Conservation (phyloP, 2,888 invertebrate genomes). For the Cremastinae sp. region DNA sequence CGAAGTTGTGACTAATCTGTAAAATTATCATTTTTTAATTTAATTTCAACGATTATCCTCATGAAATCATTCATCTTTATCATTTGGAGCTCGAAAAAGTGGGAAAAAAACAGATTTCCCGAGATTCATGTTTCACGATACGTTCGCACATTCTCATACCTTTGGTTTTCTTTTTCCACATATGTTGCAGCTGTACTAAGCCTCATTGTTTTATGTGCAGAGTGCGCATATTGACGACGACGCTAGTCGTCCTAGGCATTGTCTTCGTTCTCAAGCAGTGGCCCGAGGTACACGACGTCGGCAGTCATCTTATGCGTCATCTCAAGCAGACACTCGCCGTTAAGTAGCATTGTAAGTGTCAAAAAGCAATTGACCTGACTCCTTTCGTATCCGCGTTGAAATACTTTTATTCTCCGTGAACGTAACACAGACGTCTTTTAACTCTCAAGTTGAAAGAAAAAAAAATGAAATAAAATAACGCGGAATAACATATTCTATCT, state of each 20-base stretch:
- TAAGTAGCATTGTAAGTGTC: conserved; percentile 82
- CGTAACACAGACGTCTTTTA: background rate
- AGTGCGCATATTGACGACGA: conserved; percentile 92
- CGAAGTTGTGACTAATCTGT: background rate
- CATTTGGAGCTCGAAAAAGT: conserved; percentile 45
- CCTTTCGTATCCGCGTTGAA: conserved; percentile 1
- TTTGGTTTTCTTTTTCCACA: conserved; percentile 73
- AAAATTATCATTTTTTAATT: conserved; percentile 36
- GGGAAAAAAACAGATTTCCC: conserved; percentile 42
- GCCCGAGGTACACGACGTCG: conserved; percentile 93
- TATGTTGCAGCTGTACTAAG: conserved; percentile 80
- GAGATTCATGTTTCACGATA: conserved; percentile 62
- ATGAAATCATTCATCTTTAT: conserved; percentile 56
- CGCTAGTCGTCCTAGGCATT: conserved; percentile 89
- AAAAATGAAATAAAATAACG: background rate
- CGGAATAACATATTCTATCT: background rate
- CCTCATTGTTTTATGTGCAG: conserved; percentile 83
- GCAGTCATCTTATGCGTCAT: conserved; percentile 89
- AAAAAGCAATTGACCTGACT: conserved; percentile 13
- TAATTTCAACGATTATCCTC: conserved; percentile 49
- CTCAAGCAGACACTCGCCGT: conserved; percentile 90
- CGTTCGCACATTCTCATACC: conserved; percentile 71
- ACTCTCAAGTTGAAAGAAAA: background rate
- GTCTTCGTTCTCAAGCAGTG: conserved; percentile 93
- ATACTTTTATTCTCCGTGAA: background rate